Percentiles rank a stretch among this genome's conserved stretches.
Evolutionary conservation across 2,888 invertebrate species (phyloP).

Genomic region (Caenorhabditis afra): DNA sequence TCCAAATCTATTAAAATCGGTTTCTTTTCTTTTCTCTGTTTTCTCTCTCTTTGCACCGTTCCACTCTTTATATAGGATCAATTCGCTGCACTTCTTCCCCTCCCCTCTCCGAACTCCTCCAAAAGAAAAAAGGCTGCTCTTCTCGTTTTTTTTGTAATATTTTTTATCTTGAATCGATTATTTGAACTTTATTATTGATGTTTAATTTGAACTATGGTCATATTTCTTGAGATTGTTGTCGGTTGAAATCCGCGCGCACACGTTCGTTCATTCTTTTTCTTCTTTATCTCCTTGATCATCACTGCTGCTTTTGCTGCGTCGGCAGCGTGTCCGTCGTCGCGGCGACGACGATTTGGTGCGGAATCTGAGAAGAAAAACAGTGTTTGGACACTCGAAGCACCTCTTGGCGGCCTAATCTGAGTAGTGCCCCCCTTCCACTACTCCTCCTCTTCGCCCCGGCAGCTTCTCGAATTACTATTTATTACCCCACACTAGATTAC

Average conservation of each 20-base stretch:
- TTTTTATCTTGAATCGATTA: slow-evolving; percentile 7
- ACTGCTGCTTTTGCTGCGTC: background rate
- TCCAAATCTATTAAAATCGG: background rate
- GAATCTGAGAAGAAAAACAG: slow-evolving; percentile 2
- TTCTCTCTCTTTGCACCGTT: slow-evolving; percentile 6
- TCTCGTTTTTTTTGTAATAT: slow-evolving; percentile 2
- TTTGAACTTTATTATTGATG: background rate
- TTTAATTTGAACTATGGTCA: background rate
- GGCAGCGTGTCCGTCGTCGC: background rate
- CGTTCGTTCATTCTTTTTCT: no score
- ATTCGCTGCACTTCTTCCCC: background rate
- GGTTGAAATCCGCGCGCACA: no score
- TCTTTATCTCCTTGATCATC: background rate
- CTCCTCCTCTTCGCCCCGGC: no score
- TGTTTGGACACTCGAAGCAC: no score
- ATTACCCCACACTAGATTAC: no score
- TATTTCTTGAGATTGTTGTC: background rate
- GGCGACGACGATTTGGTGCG: slow-evolving; percentile 3
- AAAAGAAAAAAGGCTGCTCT: background rate
- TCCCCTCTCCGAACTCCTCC: background rate
- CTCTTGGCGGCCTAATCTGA: slow-evolving; percentile 10
- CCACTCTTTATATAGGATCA: slow-evolving; percentile 3
- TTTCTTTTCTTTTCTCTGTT: slow-evolving; percentile 10
- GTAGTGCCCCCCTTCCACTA: slow-evolving; percentile 1
- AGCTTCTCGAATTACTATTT: no score